phyloP scores from a whole-genome alignment of 2,888 invertebrate genomes.

The Drosophila tanythrix region DNA sequence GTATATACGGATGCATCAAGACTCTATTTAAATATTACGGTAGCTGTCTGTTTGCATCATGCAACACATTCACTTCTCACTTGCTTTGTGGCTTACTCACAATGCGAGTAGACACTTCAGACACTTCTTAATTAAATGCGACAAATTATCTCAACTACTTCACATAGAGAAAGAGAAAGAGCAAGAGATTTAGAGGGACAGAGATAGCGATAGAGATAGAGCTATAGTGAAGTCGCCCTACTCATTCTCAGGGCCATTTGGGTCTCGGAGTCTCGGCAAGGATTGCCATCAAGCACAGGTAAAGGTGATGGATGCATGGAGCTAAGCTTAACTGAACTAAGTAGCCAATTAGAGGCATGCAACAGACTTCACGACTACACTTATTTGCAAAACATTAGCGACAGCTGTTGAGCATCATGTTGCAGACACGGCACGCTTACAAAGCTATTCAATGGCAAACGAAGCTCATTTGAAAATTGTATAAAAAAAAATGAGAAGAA shows the following conservation, averaged over 20 bases:
- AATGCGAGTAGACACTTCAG: constrained; percentile 41
- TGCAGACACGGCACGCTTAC: not conserved
- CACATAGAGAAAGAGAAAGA: constrained; percentile 4
- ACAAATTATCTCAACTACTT: constrained; percentile 25
- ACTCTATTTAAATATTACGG: constrained; percentile 12
- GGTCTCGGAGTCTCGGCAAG: constrained; percentile 22
- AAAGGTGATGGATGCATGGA: constrained; percentile 2
- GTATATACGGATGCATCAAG: not conserved
- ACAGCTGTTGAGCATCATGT: constrained; percentile 11
- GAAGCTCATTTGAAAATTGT: not conserved
- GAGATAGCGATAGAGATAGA: not conserved
- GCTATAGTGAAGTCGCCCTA: not conserved
- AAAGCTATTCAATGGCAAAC: not conserved
- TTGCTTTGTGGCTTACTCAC: constrained; percentile 1
- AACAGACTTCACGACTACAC: constrained; percentile 32
- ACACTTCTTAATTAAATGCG: constrained; percentile 52
- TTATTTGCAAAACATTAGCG: constrained; percentile 50
- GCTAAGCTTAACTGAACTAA: constrained; percentile 24
- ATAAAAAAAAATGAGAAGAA: not conserved
- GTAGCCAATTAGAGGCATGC: constrained; percentile 55
- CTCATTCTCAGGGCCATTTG: constrained; percentile 34
- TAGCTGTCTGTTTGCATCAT: not conserved
- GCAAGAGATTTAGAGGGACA: not conserved
- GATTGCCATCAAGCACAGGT: constrained; percentile 36
- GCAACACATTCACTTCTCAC: not conserved